These are phyloP conservation scores for Crax fasciolata DNA, from an alignment of 2,797 vertebrate genomes.

Conservation along the genomic window DNA sequence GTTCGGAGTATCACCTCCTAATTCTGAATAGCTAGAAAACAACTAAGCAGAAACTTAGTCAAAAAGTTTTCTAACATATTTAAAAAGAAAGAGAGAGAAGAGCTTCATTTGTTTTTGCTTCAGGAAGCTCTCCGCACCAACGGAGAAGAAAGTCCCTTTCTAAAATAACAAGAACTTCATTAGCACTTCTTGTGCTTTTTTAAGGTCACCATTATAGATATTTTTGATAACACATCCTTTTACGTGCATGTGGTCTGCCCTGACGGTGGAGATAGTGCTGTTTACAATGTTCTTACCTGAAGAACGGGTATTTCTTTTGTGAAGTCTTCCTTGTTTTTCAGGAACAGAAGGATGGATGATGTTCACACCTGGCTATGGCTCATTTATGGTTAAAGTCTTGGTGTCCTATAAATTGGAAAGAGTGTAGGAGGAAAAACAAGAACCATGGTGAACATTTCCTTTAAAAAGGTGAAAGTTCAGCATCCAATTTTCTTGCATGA, in stretches of 20 bases:
- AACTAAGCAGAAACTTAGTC: neutral
- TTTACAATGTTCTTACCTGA: conserved; percentile 55
- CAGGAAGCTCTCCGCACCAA: conserved; percentile 64
- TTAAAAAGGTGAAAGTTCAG: neutral
- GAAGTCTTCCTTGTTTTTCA: conserved; percentile 19
- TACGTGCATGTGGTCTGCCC: conserved; percentile 47
- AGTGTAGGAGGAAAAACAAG: neutral
- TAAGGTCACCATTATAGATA: conserved; percentile 78
- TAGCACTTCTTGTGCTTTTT: conserved; percentile 70
- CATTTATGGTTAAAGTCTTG: neutral
- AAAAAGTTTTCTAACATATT: conserved; percentile 2
- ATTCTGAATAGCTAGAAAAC: conserved; percentile 18
- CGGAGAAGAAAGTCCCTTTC: conserved; percentile 75
- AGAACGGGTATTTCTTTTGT: neutral
- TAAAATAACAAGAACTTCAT: conserved; percentile 79
- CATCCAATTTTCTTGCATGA: neutral
- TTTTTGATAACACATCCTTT: conserved; percentile 79
- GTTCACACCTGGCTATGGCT: neutral
- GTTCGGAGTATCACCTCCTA: neutral
- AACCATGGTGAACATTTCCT: accelerated
- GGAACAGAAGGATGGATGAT: conserved; percentile 10
- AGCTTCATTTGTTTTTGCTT: conserved; percentile 66
- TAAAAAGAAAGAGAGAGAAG: conserved; percentile 42
- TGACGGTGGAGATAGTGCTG: conserved; percentile 59
- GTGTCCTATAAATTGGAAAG: neutral